A percentile compares a stretch with the other conserved stretches of the same genome.
Evolutionary conservation across 2,888 invertebrate species (phyloP).

Genomic region (Limnephilus auricula): DNA sequence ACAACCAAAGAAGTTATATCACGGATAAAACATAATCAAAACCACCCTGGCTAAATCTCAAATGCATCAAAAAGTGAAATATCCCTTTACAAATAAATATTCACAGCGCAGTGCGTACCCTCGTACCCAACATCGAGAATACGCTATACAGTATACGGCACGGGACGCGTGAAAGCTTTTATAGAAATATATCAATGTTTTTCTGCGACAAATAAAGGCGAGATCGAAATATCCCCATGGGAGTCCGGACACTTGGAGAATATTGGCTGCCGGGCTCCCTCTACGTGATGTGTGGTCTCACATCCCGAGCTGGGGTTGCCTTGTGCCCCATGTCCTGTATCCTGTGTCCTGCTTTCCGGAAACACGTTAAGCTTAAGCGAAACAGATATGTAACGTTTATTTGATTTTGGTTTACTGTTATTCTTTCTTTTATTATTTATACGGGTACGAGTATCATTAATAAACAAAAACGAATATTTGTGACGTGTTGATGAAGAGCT

Average conservation of each 20-base stretch:
- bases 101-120: constrained; percentile 40
- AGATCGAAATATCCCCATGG: constrained; percentile 57
- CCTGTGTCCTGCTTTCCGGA: background rate
- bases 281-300: constrained; percentile 51
- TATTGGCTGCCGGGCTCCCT: constrained; percentile 48
- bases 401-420: background rate
- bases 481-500: no score
- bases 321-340: background rate
- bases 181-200: constrained; percentile 59
- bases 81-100: constrained; percentile 18
- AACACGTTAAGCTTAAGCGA: background rate
- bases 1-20: background rate
- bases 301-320: background rate
- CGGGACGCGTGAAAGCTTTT: constrained; percentile 52
- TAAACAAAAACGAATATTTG: no score
- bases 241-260: constrained; percentile 49
- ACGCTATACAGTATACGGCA: background rate
- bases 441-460: no score
- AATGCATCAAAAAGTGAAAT: constrained; percentile 37
- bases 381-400: background rate
- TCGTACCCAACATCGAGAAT: background rate
- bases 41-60: constrained; percentile 18
- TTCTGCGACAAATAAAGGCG: constrained; percentile 58
- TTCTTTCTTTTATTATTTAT: background rate
- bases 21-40: background rate